Evolutionary conservation across 2,888 invertebrate genomes (phyloP).

Genomic region (Parascotia fuliginaria): DNA sequence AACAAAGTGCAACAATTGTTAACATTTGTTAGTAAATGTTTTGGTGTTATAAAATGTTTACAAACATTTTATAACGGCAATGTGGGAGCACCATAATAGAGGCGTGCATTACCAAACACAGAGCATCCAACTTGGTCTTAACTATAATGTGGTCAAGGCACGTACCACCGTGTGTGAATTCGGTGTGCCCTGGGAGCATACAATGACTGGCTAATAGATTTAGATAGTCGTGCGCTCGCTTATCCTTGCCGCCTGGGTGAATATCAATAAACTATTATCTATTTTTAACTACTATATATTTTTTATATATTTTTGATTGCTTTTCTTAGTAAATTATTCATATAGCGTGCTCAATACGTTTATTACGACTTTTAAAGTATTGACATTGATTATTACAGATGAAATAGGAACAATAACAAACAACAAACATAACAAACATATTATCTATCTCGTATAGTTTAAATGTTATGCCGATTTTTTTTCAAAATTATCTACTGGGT

Average conservation of each 20-base stretch:
- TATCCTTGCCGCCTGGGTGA: too few relatives aligned
- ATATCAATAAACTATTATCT: too few relatives aligned
- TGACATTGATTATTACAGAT: not conserved
- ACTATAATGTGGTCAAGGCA: too few relatives aligned
- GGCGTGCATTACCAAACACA: too few relatives aligned
- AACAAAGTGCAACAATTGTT: not conserved
- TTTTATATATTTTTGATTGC: too few relatives aligned
- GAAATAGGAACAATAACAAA: not conserved
- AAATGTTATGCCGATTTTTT: not conserved
- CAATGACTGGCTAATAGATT: too few relatives aligned
- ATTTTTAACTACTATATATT: too few relatives aligned
- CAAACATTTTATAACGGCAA: conserved; percentile 2
- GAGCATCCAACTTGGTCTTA: too few relatives aligned
- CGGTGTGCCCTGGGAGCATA: too few relatives aligned
- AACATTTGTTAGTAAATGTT: conserved; percentile 1
- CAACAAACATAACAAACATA: too few relatives aligned
- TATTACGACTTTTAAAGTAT: not conserved
- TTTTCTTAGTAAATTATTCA: not conserved
- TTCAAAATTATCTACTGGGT: not conserved
- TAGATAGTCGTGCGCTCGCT: too few relatives aligned
- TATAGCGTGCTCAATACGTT: not conserved
- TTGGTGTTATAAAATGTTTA: conserved; percentile 1
- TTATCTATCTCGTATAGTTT: not conserved
- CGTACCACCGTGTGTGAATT: too few relatives aligned
- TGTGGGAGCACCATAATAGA: conserved; percentile 2